Evolutionary conservation across 2,797 vertebrate species (phyloP), one percentile per base, ranked within the genome.

Genomic region (Garrulus glandarius): DNA sequence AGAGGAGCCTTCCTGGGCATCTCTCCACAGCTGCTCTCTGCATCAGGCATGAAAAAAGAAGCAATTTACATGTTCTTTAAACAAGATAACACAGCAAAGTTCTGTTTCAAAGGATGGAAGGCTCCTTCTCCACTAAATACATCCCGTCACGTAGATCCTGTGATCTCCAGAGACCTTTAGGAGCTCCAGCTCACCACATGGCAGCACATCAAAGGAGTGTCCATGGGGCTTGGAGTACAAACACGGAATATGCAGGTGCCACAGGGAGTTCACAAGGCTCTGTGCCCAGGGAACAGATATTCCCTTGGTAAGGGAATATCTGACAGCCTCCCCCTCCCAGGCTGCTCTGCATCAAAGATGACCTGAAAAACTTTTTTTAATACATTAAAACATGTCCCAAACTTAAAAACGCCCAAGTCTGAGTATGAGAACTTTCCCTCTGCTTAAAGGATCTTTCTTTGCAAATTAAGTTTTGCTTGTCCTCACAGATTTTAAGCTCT

Each of bases 241-340:
- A 37, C 56, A 4, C 4, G 7, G 34, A 56, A 36, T 56, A 12
- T 89, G 30, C 86, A 85, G 78, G 60, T 89, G 78, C 84, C 57
- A 43, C 0, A 17, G 44, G 63, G 75, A 70, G 27, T 11, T 91
- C 93, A 39, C 47, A 59, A 6, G 53, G 85, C 77, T 89, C 77
- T 18, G 0, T 88, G 83, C 59, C 85, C 68, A 41, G 76, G 84
- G 93, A 92, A 11, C 75, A 59, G 72, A 52, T 22, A 76, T 56
- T 87, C 49, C 57, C 60, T 77, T 49, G 72, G 91, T 87, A 70
- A 76, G 90, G 19, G 53, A 59, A 81, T 77, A 65, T 72, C 93
- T 96, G 92, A 89, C 91, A 91, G 53, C 57, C 4, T 27, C 15
- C 9, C 41, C 80, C 60, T 88, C 79, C 39, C 43, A 81, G 36